Evolutionary conservation across 2,888 invertebrate genomes (phyloP), one percentile per base, ranked within the genome.

Genomic region (Sericinus montela): DNA sequence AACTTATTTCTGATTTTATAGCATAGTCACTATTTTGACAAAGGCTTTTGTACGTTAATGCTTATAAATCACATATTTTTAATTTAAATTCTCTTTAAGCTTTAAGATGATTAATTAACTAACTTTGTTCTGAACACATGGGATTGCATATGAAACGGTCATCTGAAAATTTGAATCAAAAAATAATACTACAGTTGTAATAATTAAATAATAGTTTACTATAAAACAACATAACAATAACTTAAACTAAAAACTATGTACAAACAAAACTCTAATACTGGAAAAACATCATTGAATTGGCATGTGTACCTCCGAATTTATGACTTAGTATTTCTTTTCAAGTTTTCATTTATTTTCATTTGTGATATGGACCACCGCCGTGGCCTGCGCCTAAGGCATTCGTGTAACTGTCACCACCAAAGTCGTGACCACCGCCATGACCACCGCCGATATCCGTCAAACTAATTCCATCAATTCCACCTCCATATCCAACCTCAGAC

Each of bases 291-390:
- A 59, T 62, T 65, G 60, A 53, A 53, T 52, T 51, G 55, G 40
- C 19, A 35, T 44, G 28, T 45, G 29, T 35, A 45, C 37, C 44
- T 61, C 53, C 47, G 53, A 55, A 56, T 38, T 69, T 80, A 78
- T 86, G 86, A 87, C 86, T 85, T 84, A 87, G 86, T 75, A 66
- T 53, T 71, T 57, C 48, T 60, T 45, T 48, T 43, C 43, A 38
- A 45, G 44, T 35, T 39, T 32, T n/a, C n/a, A 45, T 58, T 72
- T 60, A 75, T 57, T 78, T 75, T 55, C 72, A 70, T 62, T 73
- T 68, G 53, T 78, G 84, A 58, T 88, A 88, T 1, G 86, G 87
- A 0, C 89, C 90, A 11, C 89, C 88, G 0, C 89, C 88, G 53
- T 88, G 87, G 11, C 89, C 90, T 3, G 89, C 73, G 15, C 75